Evolutionary conservation across 2,888 invertebrate genomes (phyloP).

Genomic region (Carcina quercana): DNA sequence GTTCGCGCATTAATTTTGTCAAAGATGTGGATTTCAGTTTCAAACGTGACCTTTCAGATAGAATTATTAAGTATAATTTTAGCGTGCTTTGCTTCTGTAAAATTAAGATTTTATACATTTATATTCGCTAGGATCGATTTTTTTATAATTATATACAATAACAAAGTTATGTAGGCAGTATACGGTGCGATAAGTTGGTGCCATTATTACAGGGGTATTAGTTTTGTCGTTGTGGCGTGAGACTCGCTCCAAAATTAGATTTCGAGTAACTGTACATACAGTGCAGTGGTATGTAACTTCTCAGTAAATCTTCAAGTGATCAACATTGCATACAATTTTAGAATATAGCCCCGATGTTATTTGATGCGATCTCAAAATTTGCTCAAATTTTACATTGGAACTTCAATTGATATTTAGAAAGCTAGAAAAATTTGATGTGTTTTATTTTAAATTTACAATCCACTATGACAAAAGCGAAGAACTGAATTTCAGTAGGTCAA

Average conservation of each 20-base stretch:
- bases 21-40: slow-evolving; percentile 57
- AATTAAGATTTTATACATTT: slow-evolving; percentile 71
- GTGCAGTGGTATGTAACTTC: too few species aligned
- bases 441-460: too few species aligned
- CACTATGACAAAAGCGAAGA: too few species aligned
- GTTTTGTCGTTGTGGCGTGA: slow-evolving; percentile 51
- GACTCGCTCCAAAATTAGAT: slow-evolving; percentile 41
- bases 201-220: slow-evolving; percentile 74
- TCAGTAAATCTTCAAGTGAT: slow-evolving; percentile 6
- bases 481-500: slow-evolving; percentile 3
- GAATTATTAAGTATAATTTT: slow-evolving; percentile 68
- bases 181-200: slow-evolving; percentile 75
- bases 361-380: slow-evolving; percentile 1
- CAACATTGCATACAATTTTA: slow-evolving; percentile 6
- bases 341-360: background rate
- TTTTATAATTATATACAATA: slow-evolving; percentile 62
- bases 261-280: too few species aligned
- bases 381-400: background rate
- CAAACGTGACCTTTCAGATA: slow-evolving; percentile 57
- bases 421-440: background rate
- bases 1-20: slow-evolving; percentile 54
- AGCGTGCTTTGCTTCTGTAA: slow-evolving; percentile 73
- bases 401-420: background rate
- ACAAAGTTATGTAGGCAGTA: slow-evolving; percentile 73
- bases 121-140: slow-evolving; percentile 68